Base-by-base conservation (phyloP, 2,113 vertebrate species). In the Esox niger region DNA sequence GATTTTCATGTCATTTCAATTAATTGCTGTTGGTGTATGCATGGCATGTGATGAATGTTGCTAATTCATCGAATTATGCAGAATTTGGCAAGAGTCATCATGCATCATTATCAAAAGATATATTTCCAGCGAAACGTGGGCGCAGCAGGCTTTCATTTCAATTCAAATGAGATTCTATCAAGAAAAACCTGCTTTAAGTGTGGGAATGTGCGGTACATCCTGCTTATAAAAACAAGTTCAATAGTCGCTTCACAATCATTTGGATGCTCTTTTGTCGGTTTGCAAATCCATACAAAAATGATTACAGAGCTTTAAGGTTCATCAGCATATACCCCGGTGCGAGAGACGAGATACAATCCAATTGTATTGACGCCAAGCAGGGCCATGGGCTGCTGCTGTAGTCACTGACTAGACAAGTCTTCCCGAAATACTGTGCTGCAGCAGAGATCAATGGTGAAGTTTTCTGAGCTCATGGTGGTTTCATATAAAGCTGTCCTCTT, bases 271-370 rank as follows among this genome's bases (percentile, higher is more conserved):
- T 82, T 66, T 33, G 74, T 71, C 63, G 64, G 56, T 69, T 77
- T 69, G 81, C 69, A 77, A 73, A 88, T 88, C 80, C 74, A 82
- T 88, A 79, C 64, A 80, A 82, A 76, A 81, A 79, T 78, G 80
- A 87, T 88, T 85, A 89, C 74, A 54, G 35, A 21, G 73, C 21
- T 68, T 70, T 84, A 63, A 81, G 82, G 81, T 57, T 46, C 75
- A 71, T 88, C 87, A 87, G 86, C 85, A 81, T 72, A 70, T 75
- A 61, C 64, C 70, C 68, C 67, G 71, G 80, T 78, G 75, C 76
- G 63, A 56, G 67, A 66, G 67, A 35, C 57, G 46, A 81, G 80
- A 80, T 52, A 21, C 26, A 57, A 62, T 66, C 80, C 84, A 88
- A 89, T 90, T 83, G 82, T 80, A 84, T 76, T 68, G 77, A 84